Conservation (phyloP, 1,140 invertebrate genomes). For the Drosophila equinoxialis region DNA sequence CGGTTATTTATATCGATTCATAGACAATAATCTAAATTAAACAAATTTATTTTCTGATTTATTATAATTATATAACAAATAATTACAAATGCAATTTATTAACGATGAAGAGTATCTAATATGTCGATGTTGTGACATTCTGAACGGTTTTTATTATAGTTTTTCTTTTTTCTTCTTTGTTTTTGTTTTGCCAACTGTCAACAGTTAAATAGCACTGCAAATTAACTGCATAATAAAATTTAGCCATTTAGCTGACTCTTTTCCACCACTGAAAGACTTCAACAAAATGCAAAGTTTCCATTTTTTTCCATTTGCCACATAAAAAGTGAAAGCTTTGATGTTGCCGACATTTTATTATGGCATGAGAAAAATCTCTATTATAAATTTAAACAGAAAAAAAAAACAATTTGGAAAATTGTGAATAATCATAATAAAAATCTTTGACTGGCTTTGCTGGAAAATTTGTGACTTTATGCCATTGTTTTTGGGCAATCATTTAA, state of each 20-base stretch:
- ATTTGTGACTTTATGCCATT: neutral
- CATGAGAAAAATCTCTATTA: neutral
- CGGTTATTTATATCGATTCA: no score
- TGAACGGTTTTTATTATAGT: neutral
- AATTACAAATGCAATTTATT: no score
- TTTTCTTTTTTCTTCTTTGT: neutral
- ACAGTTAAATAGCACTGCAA: constrained; percentile 51
- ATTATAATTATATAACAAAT: no score
- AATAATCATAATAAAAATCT: neutral
- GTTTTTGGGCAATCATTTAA: constrained; percentile 38
- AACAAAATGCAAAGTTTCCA: neutral
- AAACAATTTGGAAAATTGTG: neutral
- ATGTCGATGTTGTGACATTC: no score
- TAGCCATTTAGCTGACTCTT: neutral
- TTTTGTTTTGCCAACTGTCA: constrained; percentile 26
- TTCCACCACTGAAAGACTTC: constrained; percentile 6
- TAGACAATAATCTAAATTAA: no score
- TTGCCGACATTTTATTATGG: neutral
- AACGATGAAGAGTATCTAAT: no score
- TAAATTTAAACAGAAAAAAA: constrained; percentile 1
- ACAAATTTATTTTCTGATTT: no score
- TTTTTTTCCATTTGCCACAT: constrained; percentile 3
- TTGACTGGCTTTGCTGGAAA: neutral
- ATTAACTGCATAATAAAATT: constrained; percentile 66
- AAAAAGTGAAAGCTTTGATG: constrained; percentile 7